Evolutionary conservation across 2,113 vertebrate genomes (phyloP), one percentile per base, ranked within the genome.

Genomic region (Rutilus rutilus): DNA sequence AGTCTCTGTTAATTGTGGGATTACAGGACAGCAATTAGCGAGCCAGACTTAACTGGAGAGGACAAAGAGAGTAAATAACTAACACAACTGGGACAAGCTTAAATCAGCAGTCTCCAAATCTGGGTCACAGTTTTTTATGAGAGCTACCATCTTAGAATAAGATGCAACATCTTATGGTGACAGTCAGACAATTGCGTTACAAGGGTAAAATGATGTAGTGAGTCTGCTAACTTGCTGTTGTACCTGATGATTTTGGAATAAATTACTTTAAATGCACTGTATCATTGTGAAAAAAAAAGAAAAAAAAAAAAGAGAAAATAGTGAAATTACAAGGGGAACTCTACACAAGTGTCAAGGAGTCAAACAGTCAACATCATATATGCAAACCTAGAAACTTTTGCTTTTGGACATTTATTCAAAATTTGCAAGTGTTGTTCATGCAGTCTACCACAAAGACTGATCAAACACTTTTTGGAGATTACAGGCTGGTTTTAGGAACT

Each of bases 1-100:
- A 57, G 59, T 11, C 62, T 45, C 64, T 36, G 33, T 82, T 86
- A 86, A 82, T 52, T 65, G 67, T 27, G 21, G 85, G 85, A 82
- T 82, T 86, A 86, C 71, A 77, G 59, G 47, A 83, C 64, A 71
- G n/a, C 36, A 76, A 86, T 86, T 86, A 82, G 45, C 30, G 3
- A 76, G 23, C 14, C 36, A 75, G 74, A 77, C 60, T 42, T 80
- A 77, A 82, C 65, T 36, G 59, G n/a, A 74, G 45, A 79, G 45
- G 78, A 75, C 71, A 86, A 82, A 64, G 67, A 62, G 27, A 64
- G 6, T 45, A 36, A 25, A 85, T 52, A 45, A 59, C 62, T 5
- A 42, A 86, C 54, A 60, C 85, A 71, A 50, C n/a, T 80, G 14
- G 25, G 45, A 86, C 52, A 33, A 19, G 50, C 25, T 42, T 7